phyloP scores from a whole-genome alignment of 2,797 vertebrate genomes.

The Liparis tanakae region DNA sequence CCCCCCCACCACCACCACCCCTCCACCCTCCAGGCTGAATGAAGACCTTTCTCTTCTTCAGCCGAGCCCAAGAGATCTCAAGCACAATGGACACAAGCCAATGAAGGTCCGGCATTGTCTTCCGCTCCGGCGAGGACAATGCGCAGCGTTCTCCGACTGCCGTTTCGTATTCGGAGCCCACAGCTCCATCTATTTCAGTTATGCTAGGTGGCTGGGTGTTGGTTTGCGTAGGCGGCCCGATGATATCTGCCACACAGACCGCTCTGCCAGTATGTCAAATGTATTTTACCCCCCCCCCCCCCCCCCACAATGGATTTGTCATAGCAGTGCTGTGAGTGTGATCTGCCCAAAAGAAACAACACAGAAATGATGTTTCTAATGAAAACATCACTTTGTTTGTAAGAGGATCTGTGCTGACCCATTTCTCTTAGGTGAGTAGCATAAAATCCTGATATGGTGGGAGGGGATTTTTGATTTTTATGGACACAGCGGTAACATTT shows the following conservation, averaged over 20 bases:
- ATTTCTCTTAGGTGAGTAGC: conserved; percentile 19
- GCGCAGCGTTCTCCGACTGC: conserved; percentile 46
- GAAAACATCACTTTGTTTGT: conserved; percentile 35
- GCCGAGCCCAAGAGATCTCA: conserved; percentile 59
- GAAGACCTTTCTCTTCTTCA: conserved; percentile 66
- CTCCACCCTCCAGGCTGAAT: conserved; percentile 59
- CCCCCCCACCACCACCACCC: background rate
- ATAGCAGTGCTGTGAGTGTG: background rate
- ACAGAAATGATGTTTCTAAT: conserved; percentile 14
- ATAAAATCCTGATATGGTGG: background rate
- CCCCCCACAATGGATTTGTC: conserved; percentile 24
- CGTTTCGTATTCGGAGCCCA: conserved; percentile 43
- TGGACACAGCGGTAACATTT: background rate
- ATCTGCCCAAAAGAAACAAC: background rate
- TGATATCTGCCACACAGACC: conserved; percentile 7
- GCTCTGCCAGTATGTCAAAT: conserved; percentile 14
- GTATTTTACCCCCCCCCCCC: conserved; percentile 8
- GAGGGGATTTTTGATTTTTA: too few species aligned
- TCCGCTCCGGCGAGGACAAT: conserved; percentile 60
- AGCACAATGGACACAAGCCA: conserved; percentile 66
- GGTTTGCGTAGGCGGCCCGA: conserved; percentile 22
- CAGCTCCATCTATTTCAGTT: conserved; percentile 53
- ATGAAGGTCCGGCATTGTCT: conserved; percentile 71
- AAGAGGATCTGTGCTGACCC: conserved; percentile 58
- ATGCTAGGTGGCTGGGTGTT: conserved; percentile 57